Evolutionary conservation across 2,797 vertebrate species (phyloP), one percentile per base, ranked within the genome.

Genomic region (Darevskia mixta): DNA sequence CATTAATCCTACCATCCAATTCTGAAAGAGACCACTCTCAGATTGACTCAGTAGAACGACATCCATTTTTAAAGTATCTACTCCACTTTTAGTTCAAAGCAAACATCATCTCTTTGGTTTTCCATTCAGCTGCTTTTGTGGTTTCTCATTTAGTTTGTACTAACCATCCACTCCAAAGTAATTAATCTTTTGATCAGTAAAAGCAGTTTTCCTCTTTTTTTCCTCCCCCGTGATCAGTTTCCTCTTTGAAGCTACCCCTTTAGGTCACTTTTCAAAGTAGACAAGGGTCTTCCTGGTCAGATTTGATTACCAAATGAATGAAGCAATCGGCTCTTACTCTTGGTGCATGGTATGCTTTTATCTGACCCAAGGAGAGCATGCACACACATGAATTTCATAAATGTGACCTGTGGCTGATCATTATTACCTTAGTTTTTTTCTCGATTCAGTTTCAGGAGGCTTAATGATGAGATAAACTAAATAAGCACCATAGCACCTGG

Each of bases 121-220:
- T 94, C 79, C 87, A 83, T 88, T 93, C 77, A 90, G 86, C 61
- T 88, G 86, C 79, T 91, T 15, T 87, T 76, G 88, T 88, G 77
- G 79, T 79, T 92, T 90, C 82, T 92, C 85, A 87, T 94, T 92
- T 92, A 92, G 90, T 93, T 77, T 90, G 86, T 86, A 87, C 88
- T 90, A 93, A 88, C 79, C 89, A 89, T 90, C 91, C 89, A 90
- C 93, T 94, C 91, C 92, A 93, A 92, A 86, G 64, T 23, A 90
- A 89, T 90, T 91, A 93, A 92, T 92, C 85, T 80, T 89, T 86
- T 88, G 86, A 89, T 93, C 84, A 93, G 69, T 29, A 66, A 66
- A 72, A 92, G 77, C 79, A 84, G 82, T 66, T 85, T 61, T 89
- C 75, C 67, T 9, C 0, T 41, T 91, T 89, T 77, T 90, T 27